Evolutionary conservation across 2,888 invertebrate genomes (phyloP).

Genomic region (Diaperis boleti): DNA sequence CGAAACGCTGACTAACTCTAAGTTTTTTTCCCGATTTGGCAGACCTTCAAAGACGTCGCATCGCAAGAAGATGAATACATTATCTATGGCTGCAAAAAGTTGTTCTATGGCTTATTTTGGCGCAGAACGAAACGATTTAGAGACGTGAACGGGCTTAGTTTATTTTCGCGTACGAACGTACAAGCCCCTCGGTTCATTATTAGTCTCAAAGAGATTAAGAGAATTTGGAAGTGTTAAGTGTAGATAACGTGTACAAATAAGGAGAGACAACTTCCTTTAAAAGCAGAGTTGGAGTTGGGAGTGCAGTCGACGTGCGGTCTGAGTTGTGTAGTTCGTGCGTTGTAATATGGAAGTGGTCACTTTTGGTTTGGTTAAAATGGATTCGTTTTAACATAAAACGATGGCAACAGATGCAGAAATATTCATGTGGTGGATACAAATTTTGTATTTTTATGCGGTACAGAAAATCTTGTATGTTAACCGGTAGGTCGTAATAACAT

Average conservation of each 20-base stretch:
- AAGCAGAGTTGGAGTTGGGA: background rate
- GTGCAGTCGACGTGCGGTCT: constrained; percentile 7
- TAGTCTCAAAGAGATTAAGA: constrained; percentile 28
- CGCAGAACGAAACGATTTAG: background rate
- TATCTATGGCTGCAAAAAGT: constrained; percentile 4
- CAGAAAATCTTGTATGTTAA: no score
- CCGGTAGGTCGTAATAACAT: no score
- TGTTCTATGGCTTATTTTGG: background rate
- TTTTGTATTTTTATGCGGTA: no score
- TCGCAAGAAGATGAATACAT: constrained; percentile 9
- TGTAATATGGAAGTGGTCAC: no score
- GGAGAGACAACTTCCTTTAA: constrained; percentile 17
- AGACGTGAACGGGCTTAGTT: background rate
- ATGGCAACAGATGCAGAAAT: no score
- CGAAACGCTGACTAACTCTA: constrained; percentile 29
- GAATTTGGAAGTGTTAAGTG: constrained; percentile 32
- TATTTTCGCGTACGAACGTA: background rate
- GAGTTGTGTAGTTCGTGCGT: no score
- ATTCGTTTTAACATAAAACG: no score
- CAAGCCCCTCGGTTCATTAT: constrained; percentile 15
- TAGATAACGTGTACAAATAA: constrained; percentile 22
- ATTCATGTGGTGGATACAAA: no score
- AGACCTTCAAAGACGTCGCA: constrained; percentile 15
- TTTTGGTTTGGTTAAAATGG: no score
- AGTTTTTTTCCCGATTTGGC: constrained; percentile 28